Evolutionary conservation across 2,888 invertebrate species (phyloP), one percentile per base, ranked within the genome.

Genomic region (Eueremaeus valkanovi): DNA sequence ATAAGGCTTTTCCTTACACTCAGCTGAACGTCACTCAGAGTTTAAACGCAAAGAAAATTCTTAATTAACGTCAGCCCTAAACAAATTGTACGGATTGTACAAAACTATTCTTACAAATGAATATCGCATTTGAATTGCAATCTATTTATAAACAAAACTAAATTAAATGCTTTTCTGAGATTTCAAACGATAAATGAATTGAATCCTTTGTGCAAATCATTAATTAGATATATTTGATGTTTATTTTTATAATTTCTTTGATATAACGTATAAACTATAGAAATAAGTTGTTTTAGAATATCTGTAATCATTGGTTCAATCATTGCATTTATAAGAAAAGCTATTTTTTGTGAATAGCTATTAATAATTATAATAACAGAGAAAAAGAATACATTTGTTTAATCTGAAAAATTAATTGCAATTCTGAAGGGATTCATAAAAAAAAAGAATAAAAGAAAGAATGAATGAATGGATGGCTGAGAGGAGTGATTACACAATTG

Each of bases 181-280:
- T 51, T 21, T 51, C n/a, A 51, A n/a, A 21, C 3, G n/a, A n/a
- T 21, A 8, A 31, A 29, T 61, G 51, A 51, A 51, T 61, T 21
- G 21, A 61, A 33, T 61, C 31, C 31, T 61, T 61, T 61, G 61
- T 61, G 18, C 8, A 18, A 61, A 61, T 29, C 29, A 61, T 61
- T 61, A 61, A 61, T 61, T 61, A 61, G 29, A 61, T 51, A 8
- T 31, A 61, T 33, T 61, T 61, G 61, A 61, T 13, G 61, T 29
- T 51, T 61, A 61, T 61, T 61, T 61, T 61, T 31, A 61, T 61
- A 61, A 61, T 61, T 31, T 13, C 27, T 61, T 13, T 29, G 51
- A 51, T 61, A 61, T 61, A 61, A 61, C 11, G 24, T 24, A 55
- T n/a, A 55, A 11, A 45, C n/a, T n/a, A n/a, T n/a, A n/a, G n/a